Base-by-base conservation (phyloP, 2,113 vertebrate genomes). In the Propithecus coquereli region DNA sequence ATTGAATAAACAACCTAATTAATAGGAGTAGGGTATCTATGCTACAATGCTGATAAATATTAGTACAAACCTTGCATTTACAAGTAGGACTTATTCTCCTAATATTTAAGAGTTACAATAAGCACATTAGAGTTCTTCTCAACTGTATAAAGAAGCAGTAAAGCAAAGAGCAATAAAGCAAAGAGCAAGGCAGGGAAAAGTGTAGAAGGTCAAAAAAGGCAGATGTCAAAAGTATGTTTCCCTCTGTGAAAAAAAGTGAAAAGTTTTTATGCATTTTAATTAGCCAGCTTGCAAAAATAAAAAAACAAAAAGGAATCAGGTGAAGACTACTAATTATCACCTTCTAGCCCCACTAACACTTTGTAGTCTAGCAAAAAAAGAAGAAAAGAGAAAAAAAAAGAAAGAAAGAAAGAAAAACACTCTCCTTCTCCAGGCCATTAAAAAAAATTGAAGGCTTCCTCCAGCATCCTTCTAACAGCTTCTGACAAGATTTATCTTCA, bases 301-400 rank as follows among this genome's bases (percentile, higher is more conserved):
- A 37, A 68, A 68, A 70, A 22, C 25, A 70, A 57, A 71, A 71
- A 87, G 5, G 82, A 91, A 97, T 32, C 30, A 95, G 94, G 94
- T 66, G 77, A 97, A 94, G 95, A 96, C 47, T 96, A 97, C 98
- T 97, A 98, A 98, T 98, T 99, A 98, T 97, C 97, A 98, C 98
- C 97, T 98, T 97, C 96, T 93, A 94, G 91, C 73, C 91, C 66
- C 96, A 97, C 96, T 97, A 95, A 98, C 97, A 96, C 96, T 97
- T 96, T 92, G 79, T 83, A 90, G 93, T 97, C 96, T 95, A 97
- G 95, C 74, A 95, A 82, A 97, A 97, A 87, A 76, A 50, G 37
- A 76, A 63, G 54, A 5, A 59, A 40, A 77, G 5, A 50, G 8
- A 10, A 30, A 45, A 3, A 45, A 87, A 87, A 23, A 9, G 59